These are phyloP conservation scores for Mormyrus hasselquistii DNA, from an alignment of 2,797 vertebrate genomes.

Conservation along the genomic window DNA sequence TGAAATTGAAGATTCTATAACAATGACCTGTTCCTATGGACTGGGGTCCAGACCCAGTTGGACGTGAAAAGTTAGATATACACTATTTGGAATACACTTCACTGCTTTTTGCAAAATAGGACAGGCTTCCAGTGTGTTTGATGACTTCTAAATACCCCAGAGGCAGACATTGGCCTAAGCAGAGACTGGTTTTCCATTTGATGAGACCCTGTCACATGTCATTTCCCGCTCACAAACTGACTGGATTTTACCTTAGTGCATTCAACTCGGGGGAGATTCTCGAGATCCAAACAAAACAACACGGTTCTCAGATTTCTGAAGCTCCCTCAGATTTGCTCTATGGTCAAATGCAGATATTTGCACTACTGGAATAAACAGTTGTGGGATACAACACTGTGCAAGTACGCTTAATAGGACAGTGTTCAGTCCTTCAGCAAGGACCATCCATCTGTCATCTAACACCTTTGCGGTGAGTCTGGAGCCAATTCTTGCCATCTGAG, in stretches of 20 bases:
- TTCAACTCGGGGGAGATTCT: neutral
- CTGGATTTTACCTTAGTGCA: neutral
- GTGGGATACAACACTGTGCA: neutral
- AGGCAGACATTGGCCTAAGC: neutral
- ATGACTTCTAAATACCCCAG: neutral
- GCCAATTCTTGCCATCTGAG: neutral
- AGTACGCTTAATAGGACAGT: neutral
- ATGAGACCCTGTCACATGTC: neutral
- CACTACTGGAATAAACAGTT: neutral
- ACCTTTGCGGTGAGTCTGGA: neutral
- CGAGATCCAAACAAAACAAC: neutral
- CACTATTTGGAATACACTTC: neutral
- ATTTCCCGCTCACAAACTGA: neutral
- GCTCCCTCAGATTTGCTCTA: neutral
- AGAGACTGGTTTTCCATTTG: neutral
- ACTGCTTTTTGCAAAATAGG: neutral
- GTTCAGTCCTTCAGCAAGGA: neutral
- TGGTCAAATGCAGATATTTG: neutral
- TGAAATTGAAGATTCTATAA: constrained; percentile 23
- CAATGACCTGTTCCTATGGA: constrained; percentile 29
- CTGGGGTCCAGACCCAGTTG: neutral
- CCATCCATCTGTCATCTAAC: neutral
- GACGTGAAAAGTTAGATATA: constrained; percentile 10
- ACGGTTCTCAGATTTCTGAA: neutral
- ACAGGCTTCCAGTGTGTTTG: neutral